These are phyloP conservation scores for Macquaria australasica DNA, from an alignment of 2,113 vertebrate genomes.

Conservation along the genomic window DNA sequence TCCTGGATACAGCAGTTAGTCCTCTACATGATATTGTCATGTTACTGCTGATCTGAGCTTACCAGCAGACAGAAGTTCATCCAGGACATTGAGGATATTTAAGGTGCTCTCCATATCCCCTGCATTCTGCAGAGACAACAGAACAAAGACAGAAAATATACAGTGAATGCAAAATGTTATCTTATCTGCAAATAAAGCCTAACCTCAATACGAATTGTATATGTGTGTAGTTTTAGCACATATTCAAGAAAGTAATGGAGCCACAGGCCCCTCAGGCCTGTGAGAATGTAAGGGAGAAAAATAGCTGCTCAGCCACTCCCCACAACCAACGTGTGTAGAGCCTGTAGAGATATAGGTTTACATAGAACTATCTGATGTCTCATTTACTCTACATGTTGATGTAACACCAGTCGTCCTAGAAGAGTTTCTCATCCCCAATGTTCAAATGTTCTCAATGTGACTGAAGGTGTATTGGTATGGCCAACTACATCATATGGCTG, in stretches of 20 bases:
- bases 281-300: not conserved
- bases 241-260: not conserved
- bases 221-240: not conserved
- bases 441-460: not conserved
- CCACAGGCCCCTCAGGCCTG: no score
- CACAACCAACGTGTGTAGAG: not conserved
- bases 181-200: not conserved
- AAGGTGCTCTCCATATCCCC: slow-evolving; percentile 86
- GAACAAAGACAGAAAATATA: not conserved
- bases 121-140: slow-evolving; percentile 83
- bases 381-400: not conserved
- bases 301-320: not conserved
- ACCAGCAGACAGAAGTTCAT: slow-evolving; percentile 92
- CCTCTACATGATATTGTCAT: not conserved
- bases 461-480: not conserved
- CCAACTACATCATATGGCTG: not conserved
- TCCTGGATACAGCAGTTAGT: not conserved
- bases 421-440: not conserved
- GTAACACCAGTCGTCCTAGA: not conserved
- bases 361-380: not conserved
- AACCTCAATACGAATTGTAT: not conserved
- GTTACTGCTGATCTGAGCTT: slow-evolving; percentile 48
- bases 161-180: not conserved
- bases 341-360: not conserved
- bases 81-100: slow-evolving; percentile 88